phyloP scores from a whole-genome alignment of 2,113 vertebrate genomes.

The Corydoras maculifer region DNA sequence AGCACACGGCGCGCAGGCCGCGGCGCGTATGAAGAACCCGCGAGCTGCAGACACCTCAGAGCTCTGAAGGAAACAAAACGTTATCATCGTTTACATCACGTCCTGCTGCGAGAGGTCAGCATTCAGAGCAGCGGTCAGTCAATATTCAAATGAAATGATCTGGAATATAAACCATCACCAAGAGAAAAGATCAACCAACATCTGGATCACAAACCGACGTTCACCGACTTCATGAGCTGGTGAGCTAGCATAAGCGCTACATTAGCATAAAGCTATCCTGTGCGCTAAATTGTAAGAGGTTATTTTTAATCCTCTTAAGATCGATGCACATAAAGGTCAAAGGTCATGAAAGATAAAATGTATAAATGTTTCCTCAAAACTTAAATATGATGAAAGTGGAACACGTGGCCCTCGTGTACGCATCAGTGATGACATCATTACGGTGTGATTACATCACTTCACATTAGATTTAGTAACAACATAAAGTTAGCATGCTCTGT shows the following conservation, averaged over 20 bases:
- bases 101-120: neutral
- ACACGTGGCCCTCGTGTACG: neutral
- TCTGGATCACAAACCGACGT: too few relatives aligned
- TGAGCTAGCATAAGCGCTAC: neutral
- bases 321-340: neutral
- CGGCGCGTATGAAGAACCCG: neutral
- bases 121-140: neutral
- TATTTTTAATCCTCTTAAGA: neutral
- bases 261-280: neutral
- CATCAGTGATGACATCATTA: slow-evolving; percentile 15
- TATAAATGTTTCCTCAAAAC: neutral
- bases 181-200: neutral
- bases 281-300: neutral
- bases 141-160: neutral
- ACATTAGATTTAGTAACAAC: slow-evolving; percentile 13
- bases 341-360: neutral
- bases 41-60: neutral
- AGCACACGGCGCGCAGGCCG: neutral
- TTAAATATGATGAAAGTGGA: neutral
- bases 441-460: slow-evolving; percentile 17
- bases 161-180: neutral
- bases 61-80: neutral
- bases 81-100: neutral
- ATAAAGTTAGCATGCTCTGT: slow-evolving; percentile 53
- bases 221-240: too few relatives aligned